Conservation (phyloP, 2,888 invertebrate species). For the Nowickia ferox region DNA sequence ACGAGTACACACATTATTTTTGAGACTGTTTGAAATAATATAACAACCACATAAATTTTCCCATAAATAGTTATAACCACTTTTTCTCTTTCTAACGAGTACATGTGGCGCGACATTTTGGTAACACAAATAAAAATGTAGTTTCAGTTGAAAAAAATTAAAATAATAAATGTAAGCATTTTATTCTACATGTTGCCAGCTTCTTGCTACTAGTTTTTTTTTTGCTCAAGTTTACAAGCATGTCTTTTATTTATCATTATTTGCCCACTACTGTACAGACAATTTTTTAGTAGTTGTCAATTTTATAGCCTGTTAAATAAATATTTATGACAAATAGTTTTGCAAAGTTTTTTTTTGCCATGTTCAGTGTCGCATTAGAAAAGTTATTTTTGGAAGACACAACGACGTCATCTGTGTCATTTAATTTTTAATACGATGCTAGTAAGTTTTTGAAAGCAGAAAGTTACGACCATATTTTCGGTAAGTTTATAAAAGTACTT, state of each 20-base stretch:
- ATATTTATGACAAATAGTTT: constrained; percentile 69
- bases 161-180: constrained; percentile 13
- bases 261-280: constrained; percentile 40
- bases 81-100: constrained; percentile 43
- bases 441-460: background rate
- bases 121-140: constrained; percentile 49
- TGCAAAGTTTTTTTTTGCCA: constrained; percentile 8
- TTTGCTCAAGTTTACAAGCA: background rate
- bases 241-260: constrained; percentile 3
- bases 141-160: constrained; percentile 7
- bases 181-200: constrained; percentile 29
- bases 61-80: constrained; percentile 70
- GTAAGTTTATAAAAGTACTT: background rate
- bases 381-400: constrained; percentile 57
- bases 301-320: constrained; percentile 58
- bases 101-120: constrained; percentile 56
- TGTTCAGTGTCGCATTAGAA: constrained; percentile 39
- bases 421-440: constrained; percentile 27
- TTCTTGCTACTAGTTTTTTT: constrained; percentile 3
- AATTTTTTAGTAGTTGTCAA: constrained; percentile 39
- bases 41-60: constrained; percentile 53
- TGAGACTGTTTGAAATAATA: background rate
- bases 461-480: background rate
- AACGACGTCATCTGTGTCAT: constrained; percentile 65
- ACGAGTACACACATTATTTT: background rate